Conservation (phyloP, 37 sponge, comb jelly and placozoan species). For the Cladorhizidae sp. region DNA sequence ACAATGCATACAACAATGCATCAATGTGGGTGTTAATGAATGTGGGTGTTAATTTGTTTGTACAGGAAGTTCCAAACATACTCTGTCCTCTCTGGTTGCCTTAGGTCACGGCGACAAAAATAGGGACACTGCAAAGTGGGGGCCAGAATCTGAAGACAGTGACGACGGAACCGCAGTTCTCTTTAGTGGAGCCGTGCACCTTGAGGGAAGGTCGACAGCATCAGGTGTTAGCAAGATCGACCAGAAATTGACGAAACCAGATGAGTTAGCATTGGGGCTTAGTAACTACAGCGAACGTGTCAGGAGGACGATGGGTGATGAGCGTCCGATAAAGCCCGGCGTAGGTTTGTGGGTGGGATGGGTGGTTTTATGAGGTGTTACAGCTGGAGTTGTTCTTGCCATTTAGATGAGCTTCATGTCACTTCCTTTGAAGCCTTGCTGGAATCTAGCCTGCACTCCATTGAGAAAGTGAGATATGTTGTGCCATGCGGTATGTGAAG, state of each 20-base stretch:
- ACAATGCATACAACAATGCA: too few species aligned
- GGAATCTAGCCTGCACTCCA: slow-evolving; percentile 28
- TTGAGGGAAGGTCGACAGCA: neutral
- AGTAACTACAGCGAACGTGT: neutral
- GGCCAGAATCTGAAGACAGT: neutral
- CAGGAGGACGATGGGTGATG: neutral
- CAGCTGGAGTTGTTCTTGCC: neutral
- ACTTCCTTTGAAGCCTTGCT: slow-evolving; percentile 65
- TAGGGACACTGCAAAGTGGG: too few species aligned
- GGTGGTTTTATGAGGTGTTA: neutral
- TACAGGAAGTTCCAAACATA: too few species aligned
- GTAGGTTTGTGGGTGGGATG: neutral
- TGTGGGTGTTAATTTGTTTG: too few species aligned
- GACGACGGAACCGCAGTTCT: neutral
- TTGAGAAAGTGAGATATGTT: neutral
- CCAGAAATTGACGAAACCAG: neutral
- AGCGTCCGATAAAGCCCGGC: neutral
- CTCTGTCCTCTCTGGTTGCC: too few species aligned
- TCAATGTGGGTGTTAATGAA: too few species aligned
- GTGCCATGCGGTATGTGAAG: neutral
- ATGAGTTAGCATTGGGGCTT: neutral
- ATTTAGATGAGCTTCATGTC: slow-evolving; percentile 3
- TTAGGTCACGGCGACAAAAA: too few species aligned
- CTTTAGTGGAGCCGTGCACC: neutral
- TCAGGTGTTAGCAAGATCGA: neutral